Percentiles rank a stretch among this genome's conserved stretches.
These are phyloP conservation scores for Geophilus truncorum DNA, from an alignment of 2,888 invertebrate genomes.

Conservation along the genomic window DNA sequence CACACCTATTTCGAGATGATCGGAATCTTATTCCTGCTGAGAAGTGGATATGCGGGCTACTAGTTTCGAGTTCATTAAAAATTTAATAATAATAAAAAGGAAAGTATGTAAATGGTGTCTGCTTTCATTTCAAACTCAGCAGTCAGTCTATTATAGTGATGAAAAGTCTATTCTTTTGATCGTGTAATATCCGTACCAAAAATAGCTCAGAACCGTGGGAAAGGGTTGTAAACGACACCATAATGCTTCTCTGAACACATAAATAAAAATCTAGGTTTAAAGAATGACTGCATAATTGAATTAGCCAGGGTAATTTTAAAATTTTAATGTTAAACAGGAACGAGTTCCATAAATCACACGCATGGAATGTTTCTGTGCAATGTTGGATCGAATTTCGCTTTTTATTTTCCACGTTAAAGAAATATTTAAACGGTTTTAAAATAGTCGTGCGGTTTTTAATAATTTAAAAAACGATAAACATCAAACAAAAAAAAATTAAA, in stretches of 20 bases:
- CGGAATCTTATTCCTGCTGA: slow-evolving; percentile 8
- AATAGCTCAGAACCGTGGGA: slow-evolving; percentile 7
- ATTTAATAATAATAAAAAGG: not conserved
- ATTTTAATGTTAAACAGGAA: not conserved
- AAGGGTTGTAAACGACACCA: not conserved
- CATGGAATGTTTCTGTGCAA: too few species aligned
- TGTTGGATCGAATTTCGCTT: too few species aligned
- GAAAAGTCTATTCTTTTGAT: not conserved
- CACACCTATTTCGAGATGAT: slow-evolving; percentile 27
- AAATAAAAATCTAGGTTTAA: not conserved
- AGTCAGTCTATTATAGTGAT: not conserved
- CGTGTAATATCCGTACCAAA: not conserved
- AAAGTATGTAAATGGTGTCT: not conserved
- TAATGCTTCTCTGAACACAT: not conserved
- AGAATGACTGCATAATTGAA: not conserved
- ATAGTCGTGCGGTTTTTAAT: too few species aligned
- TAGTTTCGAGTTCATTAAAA: slow-evolving; percentile 17
- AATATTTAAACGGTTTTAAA: too few species aligned
- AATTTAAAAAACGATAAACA: too few species aligned
- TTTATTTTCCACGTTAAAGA: too few species aligned
- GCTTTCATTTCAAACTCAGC: not conserved
- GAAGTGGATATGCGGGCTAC: slow-evolving; percentile 25
- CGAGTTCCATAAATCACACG: not conserved
- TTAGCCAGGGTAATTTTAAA: not conserved
- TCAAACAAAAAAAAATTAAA: not conserved